Conservation (phyloP, 2,888 invertebrate genomes). For the Neoitamus cyanurus region DNA sequence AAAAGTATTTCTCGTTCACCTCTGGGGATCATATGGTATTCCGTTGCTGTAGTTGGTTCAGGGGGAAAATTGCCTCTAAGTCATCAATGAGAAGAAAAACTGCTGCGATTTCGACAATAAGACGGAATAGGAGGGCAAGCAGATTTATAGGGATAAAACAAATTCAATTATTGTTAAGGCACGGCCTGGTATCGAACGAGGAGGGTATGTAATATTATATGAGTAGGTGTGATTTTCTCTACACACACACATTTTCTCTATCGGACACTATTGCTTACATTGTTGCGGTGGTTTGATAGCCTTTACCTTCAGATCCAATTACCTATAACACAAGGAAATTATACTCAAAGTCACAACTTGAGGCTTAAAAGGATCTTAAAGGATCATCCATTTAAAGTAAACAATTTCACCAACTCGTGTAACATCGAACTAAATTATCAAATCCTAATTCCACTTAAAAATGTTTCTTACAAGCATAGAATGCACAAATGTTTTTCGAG, state of each 20-base stretch:
- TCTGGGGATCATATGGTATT: background rate
- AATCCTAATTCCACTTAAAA: no score
- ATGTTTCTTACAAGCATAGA: no score
- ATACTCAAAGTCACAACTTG: background rate
- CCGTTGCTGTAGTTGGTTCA: background rate
- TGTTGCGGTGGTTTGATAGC: background rate
- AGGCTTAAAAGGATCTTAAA: background rate
- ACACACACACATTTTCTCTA: background rate
- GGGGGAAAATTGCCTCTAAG: background rate
- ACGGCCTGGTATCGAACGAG: background rate
- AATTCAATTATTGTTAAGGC: background rate
- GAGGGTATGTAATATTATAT: background rate
- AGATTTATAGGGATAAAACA: background rate
- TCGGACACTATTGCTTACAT: background rate
- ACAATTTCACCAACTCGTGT: no score
- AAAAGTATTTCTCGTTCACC: background rate
- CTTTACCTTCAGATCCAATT: background rate
- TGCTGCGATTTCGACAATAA: background rate
- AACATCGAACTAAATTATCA: no score
- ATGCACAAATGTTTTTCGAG: no score
- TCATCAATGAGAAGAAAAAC: background rate
- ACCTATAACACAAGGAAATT: background rate
- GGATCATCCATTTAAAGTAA: background rate
- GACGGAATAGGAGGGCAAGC: background rate
- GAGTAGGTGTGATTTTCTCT: background rate